Evolutionary conservation across 2,797 vertebrate species (phyloP), one percentile per base, ranked within the genome.

Genomic region (Aulostomus chinensis): DNA sequence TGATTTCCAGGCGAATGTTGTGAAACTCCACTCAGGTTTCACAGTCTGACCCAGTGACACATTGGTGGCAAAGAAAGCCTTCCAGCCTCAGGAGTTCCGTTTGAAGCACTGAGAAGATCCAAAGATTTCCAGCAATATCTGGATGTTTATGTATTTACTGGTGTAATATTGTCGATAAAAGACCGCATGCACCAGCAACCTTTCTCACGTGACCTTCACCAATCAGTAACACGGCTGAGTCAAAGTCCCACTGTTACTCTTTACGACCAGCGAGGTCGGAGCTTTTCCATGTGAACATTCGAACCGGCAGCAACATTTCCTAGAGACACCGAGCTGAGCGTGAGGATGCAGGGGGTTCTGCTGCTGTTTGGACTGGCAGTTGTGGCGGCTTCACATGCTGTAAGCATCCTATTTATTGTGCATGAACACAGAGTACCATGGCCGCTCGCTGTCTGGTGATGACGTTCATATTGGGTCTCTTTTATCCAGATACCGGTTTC

Each of bases 401-500:
- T 91, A 54, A 90, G 89, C 73, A 42, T 41, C 9, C 7, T 7
- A 43, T 28, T 25, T 1, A 21, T 36, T 4, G 0, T 12, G 33
- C 5, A 36, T 10, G 35, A 20, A 26, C 3, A 7, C 11, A 12
- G 6, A 9, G 1, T 15, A 11, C 29, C 9, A 7, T 25, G 24
- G 2, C 13, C 0, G 4, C 1, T 25, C 9, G 38, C 4, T 30
- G 13, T 2, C 24, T 9, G 10, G 13, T 15, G n/a, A 0, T 3
- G 2, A 7, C 28, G 2, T 48, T 40, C 3, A 3, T 4, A 9
- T 1, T 59, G 18, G 0, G 28, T 38, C 38, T 63, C 5, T 43
- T 52, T 52, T 25, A 16, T 68, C 12, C 62, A 91, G 88, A 68
- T 86, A 38, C 84, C 81, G 8, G 13, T 53, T 28, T 68, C 63